Percentiles rank a stretch among this genome's conserved stretches.
Evolutionary conservation across 1,140 invertebrate species (phyloP).

Genomic region (Plutomurus gul): DNA sequence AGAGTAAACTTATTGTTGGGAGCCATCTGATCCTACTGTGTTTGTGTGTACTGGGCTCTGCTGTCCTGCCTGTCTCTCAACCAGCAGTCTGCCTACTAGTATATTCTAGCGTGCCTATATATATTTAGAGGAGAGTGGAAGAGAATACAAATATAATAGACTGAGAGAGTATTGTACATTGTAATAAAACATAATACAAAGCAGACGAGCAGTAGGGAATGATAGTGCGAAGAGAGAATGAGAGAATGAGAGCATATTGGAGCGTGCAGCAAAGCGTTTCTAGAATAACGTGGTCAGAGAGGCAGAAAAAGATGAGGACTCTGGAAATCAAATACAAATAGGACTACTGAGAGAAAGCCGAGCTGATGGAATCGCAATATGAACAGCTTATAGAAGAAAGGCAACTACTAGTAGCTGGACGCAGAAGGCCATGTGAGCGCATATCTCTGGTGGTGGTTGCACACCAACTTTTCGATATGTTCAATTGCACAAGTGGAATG

Average conservation of each 20-base stretch:
- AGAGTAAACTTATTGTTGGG: slow-evolving; percentile 10
- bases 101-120: too few species aligned
- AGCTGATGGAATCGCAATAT: too few species aligned
- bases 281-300: neutral
- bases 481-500: neutral
- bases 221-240: neutral
- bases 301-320: slow-evolving; percentile 17
- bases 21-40: slow-evolving; percentile 10
- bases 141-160: too few species aligned
- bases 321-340: slow-evolving; percentile 29
- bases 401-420: neutral
- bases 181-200: neutral
- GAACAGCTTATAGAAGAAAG: too few species aligned
- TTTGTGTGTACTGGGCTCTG: neutral
- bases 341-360: neutral
- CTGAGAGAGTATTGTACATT: neutral
- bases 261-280: slow-evolving; percentile 12
- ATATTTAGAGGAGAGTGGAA: too few species aligned
- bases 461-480: neutral
- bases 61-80: neutral
- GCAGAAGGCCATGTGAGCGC: neutral
- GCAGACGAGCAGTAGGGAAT: neutral
- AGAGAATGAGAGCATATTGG: neutral
- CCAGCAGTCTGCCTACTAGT: neutral
- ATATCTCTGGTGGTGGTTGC: too few species aligned